Conservation (phyloP, 35 echinoderm and acorn worm species). For the Strongylocentrotus purpuratus region DNA sequence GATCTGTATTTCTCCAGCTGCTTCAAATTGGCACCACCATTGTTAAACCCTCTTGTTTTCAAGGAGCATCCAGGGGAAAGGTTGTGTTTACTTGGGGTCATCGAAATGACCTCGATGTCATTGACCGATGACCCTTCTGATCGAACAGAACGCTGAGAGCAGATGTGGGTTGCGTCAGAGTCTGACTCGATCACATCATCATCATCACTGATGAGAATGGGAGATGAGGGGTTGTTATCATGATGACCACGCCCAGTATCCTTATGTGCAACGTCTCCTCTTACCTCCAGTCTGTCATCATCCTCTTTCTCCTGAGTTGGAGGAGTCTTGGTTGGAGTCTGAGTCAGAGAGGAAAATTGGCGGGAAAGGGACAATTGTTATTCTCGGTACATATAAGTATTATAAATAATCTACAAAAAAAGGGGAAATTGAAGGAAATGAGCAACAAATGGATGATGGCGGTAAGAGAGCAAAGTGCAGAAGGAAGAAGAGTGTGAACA, state of each 20-base stretch:
- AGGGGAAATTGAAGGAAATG: too few relatives aligned
- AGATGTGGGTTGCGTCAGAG: slow-evolving; percentile 19
- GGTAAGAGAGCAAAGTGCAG: too few relatives aligned
- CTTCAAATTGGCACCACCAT: background rate
- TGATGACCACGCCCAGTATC: background rate
- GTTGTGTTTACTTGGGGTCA: background rate
- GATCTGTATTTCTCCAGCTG: background rate
- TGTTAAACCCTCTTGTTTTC: background rate
- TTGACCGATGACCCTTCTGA: background rate
- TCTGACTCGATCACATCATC: background rate
- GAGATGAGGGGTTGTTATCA: background rate
- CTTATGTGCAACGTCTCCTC: background rate
- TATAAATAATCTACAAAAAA: too few relatives aligned
- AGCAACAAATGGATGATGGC: too few relatives aligned
- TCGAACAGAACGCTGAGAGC: background rate
- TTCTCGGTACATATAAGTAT: too few relatives aligned
- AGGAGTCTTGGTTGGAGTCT: background rate
- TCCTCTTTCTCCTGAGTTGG: background rate
- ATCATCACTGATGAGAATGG: background rate
- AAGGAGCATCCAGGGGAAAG: background rate
- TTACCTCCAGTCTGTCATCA: background rate
- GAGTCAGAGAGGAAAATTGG: background rate
- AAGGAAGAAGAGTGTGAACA: too few relatives aligned
- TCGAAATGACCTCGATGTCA: background rate
- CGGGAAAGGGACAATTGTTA: background rate